phyloP scores from a whole-genome alignment of 2,113 vertebrate species.

The Tiliqua scincoides region DNA sequence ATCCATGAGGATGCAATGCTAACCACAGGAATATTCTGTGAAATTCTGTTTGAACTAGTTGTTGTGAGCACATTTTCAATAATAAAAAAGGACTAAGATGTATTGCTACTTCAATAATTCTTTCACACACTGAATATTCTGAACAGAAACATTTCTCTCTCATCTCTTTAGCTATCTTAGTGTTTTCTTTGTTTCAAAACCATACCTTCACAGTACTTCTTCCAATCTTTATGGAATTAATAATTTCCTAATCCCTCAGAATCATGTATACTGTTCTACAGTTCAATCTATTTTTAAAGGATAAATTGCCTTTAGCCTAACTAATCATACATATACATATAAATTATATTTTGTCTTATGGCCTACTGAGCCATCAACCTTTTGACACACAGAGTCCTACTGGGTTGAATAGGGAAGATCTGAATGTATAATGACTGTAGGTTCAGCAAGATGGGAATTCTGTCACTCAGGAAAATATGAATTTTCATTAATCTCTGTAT shows the following conservation, averaged over 20 bases:
- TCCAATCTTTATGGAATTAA: not conserved
- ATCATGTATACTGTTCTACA: slow-evolving; percentile 17
- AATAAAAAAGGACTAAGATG: not conserved
- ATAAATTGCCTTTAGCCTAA: slow-evolving; percentile 14
- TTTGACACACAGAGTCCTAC: slow-evolving; percentile 14
- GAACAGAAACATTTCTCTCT: not conserved
- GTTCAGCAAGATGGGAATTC: slow-evolving; percentile 15
- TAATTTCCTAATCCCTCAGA: slow-evolving; percentile 7
- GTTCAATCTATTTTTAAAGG: slow-evolving; percentile 18
- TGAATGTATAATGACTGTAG: slow-evolving; percentile 19
- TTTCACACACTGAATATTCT: not conserved
- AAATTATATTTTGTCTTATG: slow-evolving; percentile 28
- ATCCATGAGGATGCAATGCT: not conserved
- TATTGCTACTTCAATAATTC: not conserved
- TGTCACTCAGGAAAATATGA: not conserved
- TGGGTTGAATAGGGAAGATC: slow-evolving; percentile 11
- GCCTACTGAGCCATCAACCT: slow-evolving; percentile 31
- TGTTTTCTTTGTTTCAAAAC: not conserved
- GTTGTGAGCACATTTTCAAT: not conserved
- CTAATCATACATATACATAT: slow-evolving; percentile 22
- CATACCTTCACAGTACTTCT: not conserved
- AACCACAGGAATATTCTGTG: not conserved
- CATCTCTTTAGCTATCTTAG: not conserved
- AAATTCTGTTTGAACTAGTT: not conserved
- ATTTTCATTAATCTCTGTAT: not conserved